These are phyloP conservation scores for Carcina quercana DNA, from an alignment of 2,888 invertebrate species.

Conservation along the genomic window DNA sequence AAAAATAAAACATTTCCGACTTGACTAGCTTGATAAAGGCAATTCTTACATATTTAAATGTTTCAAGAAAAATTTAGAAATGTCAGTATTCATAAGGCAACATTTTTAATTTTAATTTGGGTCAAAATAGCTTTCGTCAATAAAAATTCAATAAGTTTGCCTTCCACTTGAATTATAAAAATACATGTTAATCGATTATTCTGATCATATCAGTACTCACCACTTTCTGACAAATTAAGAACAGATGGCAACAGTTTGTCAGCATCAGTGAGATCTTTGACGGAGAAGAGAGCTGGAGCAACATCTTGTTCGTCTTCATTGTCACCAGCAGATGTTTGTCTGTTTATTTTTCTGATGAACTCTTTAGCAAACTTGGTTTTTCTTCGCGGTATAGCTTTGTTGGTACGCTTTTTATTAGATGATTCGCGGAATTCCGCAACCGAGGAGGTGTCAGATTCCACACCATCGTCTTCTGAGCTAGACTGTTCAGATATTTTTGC, in stretches of 20 bases:
- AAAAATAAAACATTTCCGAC: no score
- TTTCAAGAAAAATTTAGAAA: no score
- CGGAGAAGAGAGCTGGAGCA: constrained; percentile 32
- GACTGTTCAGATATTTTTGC: constrained; percentile 53
- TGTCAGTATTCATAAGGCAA: no score
- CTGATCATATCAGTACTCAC: constrained; percentile 37
- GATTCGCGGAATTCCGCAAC: constrained; percentile 40
- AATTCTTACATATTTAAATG: no score
- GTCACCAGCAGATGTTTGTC: constrained; percentile 24
- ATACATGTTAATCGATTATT: no score
- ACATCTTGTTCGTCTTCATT: constrained; percentile 28
- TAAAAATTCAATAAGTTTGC: no score
- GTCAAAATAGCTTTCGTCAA: no score
- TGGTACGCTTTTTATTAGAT: constrained; percentile 19
- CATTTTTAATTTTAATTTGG: no score
- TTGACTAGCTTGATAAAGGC: no score
- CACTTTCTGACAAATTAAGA: constrained; percentile 68
- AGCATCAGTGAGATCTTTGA: constrained; percentile 60
- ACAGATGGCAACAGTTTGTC: constrained; percentile 60
- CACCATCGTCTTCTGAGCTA: constrained; percentile 45
- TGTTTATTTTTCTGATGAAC: constrained; percentile 41
- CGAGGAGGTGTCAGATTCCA: constrained; percentile 33
- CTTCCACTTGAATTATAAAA: no score
- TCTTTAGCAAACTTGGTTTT: constrained; percentile 41
- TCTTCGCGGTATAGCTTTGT: constrained; percentile 16